Conservation (phyloP, 2,113 vertebrate species). For the Ceratotherium simum region DNA sequence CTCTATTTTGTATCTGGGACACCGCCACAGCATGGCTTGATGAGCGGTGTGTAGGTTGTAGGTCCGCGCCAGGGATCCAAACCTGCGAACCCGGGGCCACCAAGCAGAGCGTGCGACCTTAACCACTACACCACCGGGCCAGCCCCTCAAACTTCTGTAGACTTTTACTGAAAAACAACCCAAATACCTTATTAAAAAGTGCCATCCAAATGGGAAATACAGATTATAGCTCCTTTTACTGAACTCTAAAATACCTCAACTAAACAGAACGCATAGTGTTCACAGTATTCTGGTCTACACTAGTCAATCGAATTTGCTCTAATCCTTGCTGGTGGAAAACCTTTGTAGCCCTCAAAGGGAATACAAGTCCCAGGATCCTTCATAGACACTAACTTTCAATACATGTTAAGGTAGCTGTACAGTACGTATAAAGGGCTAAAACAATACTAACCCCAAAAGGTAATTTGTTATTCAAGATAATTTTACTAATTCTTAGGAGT, state of each 20-base stretch:
- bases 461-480: not conserved
- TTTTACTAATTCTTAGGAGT: slow-evolving; percentile 40
- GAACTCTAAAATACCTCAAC: not conserved
- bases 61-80: too few species aligned
- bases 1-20: too few species aligned
- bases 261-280: slow-evolving; percentile 19
- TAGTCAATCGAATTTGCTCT: not conserved
- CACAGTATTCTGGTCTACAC: not conserved
- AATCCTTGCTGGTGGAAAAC: slow-evolving; percentile 16
- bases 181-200: not conserved
- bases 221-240: not conserved
- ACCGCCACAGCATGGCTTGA: too few species aligned
- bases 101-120: too few species aligned
- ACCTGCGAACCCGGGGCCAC: too few species aligned
- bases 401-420: not conserved
- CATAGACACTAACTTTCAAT: not conserved
- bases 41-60: too few species aligned
- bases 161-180: not conserved
- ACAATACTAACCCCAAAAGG: not conserved
- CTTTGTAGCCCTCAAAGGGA: not conserved
- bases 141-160: not conserved
- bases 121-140: too few species aligned
- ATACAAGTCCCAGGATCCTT: not conserved
- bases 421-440: not conserved
- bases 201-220: not conserved